Evolutionary conservation across 2,797 vertebrate species (phyloP).

Genomic region (Microtus agrestis): DNA sequence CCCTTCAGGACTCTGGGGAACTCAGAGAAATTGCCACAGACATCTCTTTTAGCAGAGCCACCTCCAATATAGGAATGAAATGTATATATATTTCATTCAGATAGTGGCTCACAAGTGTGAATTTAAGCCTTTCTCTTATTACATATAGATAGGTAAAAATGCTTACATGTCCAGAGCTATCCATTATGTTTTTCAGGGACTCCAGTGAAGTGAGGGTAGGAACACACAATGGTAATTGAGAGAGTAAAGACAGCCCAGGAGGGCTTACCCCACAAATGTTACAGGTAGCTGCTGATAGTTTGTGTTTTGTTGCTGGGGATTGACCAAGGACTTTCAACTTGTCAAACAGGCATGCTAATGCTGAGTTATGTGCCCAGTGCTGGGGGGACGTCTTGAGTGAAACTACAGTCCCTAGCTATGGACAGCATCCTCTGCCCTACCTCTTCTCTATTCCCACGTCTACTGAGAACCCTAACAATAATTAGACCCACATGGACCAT

Average conservation of each 20-base stretch:
- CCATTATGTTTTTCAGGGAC: neutral
- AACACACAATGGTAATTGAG: neutral
- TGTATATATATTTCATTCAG: neutral
- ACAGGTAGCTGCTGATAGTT: neutral
- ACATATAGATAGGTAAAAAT: neutral
- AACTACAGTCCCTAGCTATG: neutral
- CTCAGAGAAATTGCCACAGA: neutral
- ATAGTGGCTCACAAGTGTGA: neutral
- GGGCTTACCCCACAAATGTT: neutral
- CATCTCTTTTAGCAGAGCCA: neutral
- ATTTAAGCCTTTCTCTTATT: neutral
- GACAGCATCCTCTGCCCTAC: neutral
- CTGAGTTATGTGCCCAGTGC: neutral
- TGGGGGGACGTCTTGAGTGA: neutral
- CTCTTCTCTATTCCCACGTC: neutral
- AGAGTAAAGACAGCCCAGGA: slow-evolving; percentile 43
- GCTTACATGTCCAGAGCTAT: neutral
- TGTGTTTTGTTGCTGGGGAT: neutral
- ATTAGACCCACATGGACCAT: neutral
- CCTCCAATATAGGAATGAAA: neutral
- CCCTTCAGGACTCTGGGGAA: neutral
- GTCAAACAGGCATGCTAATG: too few species aligned
- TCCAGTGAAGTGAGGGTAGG: neutral
- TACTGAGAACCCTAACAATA: neutral
- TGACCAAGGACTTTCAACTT: neutral